Conservation (phyloP, 2,888 invertebrate species). For the Brachylomia viminalis region DNA sequence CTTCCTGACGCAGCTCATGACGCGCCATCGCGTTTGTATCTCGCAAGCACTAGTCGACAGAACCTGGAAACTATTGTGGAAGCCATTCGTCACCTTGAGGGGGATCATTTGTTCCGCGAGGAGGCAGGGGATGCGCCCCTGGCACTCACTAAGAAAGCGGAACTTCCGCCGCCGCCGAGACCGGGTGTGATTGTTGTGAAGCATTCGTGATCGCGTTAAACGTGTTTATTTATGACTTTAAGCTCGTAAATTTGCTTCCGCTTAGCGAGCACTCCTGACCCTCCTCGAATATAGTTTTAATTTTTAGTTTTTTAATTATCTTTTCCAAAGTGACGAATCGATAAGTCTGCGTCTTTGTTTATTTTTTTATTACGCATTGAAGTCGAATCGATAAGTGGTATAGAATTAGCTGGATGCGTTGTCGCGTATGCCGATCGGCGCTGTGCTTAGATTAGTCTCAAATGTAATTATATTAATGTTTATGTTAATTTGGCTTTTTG, state of each 20-base stretch:
- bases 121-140: conserved; percentile 91
- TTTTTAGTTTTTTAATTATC: conserved; percentile 86
- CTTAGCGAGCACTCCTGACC: conserved; percentile 83
- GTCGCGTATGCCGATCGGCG: conserved; percentile 82
- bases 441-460: conserved; percentile 89
- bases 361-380: conserved; percentile 80
- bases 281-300: conserved; percentile 89
- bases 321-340: conserved; percentile 90
- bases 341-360: conserved; percentile 88
- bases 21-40: conserved; percentile 84
- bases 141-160: conserved; percentile 90
- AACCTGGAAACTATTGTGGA: conserved; percentile 99
- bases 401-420: conserved; percentile 79
- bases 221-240: conserved; percentile 73
- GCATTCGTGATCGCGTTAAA: conserved; percentile 93
- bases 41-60: conserved; percentile 94
- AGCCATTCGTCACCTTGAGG: conserved; percentile 99
- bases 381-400: conserved; percentile 78
- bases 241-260: conserved; percentile 78
- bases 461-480: conserved; percentile 82
- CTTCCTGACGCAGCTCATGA: conserved; percentile 90
- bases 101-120: conserved; percentile 97
- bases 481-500: conserved; percentile 79
- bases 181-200: conserved; percentile 98
- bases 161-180: conserved; percentile 92